Evolutionary conservation across 2,797 vertebrate genomes (phyloP), one percentile per base, ranked within the genome.

Genomic region (Cuniculus paca): DNA sequence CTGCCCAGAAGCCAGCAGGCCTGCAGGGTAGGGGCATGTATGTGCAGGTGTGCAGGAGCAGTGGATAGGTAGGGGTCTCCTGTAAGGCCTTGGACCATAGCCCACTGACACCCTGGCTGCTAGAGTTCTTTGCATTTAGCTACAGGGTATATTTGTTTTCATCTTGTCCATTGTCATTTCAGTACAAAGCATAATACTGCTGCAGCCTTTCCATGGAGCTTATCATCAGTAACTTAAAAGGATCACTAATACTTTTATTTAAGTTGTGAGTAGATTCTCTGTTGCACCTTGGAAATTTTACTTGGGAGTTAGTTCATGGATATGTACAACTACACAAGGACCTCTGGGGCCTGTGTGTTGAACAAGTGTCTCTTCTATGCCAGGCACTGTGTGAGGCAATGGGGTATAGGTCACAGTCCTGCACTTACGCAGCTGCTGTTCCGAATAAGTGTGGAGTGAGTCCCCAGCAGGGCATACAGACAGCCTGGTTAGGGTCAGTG

Each of bases 221-320:
- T 90, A 48, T 52, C 90, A 88, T 81, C 81, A 90, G 89, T 65
- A 95, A 97, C 70, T 84, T 50, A 95, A 89, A 95, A 63, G 26
- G 60, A 81, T 79, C 63, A 17, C 95, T 94, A 91, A 85, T 95
- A 84, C 34, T 75, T 95, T 74, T 87, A 77, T 68, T 93, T 91
- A 87, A 95, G 83, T 95, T 95, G 60, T 13, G 34, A 90, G 90
- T 74, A 94, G 89, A 83, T 96, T 91, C 54, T 95, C 83, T 63
- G 26, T 88, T 88, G 65, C 19, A 48, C 78, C 96, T 93, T 70
- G 45, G 92, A 77, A 94, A 77, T 95, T 88, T 56, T 48, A 56
- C 45, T 70, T 60, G 84, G 60, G 58, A 84, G 60, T 91, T 74
- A 60, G 77, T 94, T 92, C 88, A 60, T 65, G 58, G 75, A 61